Evolutionary conservation across 2,888 invertebrate genomes (phyloP), one percentile per base, ranked within the genome.

Genomic region (Trachelus iudaicus): DNA sequence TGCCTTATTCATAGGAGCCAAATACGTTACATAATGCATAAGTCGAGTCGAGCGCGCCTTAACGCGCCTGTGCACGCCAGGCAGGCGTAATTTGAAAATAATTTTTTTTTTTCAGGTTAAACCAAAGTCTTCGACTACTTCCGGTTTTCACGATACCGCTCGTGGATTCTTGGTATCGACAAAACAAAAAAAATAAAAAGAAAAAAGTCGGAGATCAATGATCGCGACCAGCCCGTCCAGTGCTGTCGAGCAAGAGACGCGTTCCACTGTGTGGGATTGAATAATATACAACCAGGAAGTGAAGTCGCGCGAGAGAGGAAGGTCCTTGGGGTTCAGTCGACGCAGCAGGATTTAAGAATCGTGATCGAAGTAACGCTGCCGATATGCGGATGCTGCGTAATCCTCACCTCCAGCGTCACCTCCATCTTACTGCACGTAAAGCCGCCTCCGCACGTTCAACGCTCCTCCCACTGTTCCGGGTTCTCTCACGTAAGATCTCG

Each of bases 251-350:
- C 56, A 9, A 56, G 23, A 56, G 56, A 56, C 23, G 56, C 56
- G 56, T 56, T 23, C 40, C 9, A 15, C 23, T 23, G 56, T 56
- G 56, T 56, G 56, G 56, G 23, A 15, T 56, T 23, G 56, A 71
- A 71, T 71, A 30, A 34, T 33, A 34, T 33, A 34, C 2, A 71
- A 71, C 71, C 30, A 71, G 71, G 71, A 71, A 56, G 56, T 56
- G 56, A 56, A 73, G 73, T 77, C 74, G 77, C 76, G 77, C 69
- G 75, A 77, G 77, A 77, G 77, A 81, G 86, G 87, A 88, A 88
- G 86, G 84, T 85, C 87, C 86, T 87, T 86, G 87, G 81, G 78
- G 82, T 78, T 81, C 79, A 76, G 79, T 78, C 78, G 56, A 68
- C 76, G 40, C 75, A 73, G 73, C 77, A 82, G 79, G 83, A 85